Percentiles rank a stretch among this genome's conserved stretches.
These are phyloP conservation scores for Stichodactyla helianthus DNA, from an alignment of 64 coral and sea anemone species.

Conservation along the genomic window DNA sequence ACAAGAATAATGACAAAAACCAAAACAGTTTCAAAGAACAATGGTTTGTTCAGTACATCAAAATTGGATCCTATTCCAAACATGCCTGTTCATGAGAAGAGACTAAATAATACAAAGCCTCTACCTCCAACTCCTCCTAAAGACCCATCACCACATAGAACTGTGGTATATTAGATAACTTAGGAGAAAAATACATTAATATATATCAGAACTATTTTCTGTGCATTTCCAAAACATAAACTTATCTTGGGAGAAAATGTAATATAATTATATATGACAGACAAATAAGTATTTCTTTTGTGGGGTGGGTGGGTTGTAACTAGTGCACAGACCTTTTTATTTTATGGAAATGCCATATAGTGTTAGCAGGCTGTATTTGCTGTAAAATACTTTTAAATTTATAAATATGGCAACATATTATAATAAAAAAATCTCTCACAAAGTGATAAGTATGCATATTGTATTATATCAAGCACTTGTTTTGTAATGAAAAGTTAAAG, in stretches of 20 bases:
- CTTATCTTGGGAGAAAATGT: background rate
- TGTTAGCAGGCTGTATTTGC: background rate
- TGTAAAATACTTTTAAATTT: background rate
- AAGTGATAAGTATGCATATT: background rate
- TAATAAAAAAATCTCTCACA: too few relatives aligned
- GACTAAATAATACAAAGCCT: constrained; percentile 56
- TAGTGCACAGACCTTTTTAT: background rate
- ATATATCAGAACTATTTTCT: background rate
- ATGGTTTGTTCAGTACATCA: constrained; percentile 36
- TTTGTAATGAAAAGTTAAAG: background rate
- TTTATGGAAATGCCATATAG: background rate
- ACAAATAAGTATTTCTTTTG: background rate
- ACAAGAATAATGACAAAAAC: constrained; percentile 57
- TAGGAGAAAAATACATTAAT: background rate
- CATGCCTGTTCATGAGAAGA: constrained; percentile 67
- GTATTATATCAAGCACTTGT: background rate
- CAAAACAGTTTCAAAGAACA: background rate
- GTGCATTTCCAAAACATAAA: background rate
- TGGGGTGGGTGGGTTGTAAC: background rate
- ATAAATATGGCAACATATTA: too few relatives aligned
- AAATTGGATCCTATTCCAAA: constrained; percentile 80
- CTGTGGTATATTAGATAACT: constrained; percentile 44
- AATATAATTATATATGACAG: background rate
- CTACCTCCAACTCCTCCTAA: constrained; percentile 80
- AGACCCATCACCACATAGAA: constrained; percentile 36